Percentiles rank a stretch among this genome's conserved stretches.
These are phyloP conservation scores for Drosophila picticornis DNA, from an alignment of 2,888 invertebrate species.

Conservation along the genomic window DNA sequence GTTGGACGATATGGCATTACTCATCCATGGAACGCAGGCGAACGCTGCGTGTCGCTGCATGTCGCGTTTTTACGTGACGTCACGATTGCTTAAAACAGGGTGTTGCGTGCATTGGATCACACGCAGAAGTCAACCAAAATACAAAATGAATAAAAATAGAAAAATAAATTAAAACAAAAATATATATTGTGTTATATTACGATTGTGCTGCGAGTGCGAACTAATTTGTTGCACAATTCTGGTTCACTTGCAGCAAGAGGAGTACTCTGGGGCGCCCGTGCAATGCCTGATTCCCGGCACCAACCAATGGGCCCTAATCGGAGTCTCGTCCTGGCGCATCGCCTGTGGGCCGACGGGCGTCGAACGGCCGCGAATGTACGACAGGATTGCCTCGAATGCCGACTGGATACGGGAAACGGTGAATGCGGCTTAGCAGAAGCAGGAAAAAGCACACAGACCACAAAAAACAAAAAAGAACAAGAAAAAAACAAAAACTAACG, in stretches of 20 bases:
- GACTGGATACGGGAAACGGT: conserved; percentile 94
- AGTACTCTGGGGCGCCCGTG: conserved; percentile 94
- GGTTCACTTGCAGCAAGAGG: conserved; percentile 89
- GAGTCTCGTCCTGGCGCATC: conserved; percentile 94
- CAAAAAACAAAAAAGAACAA: background rate
- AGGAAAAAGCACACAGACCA: background rate
- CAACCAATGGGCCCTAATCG: conserved; percentile 91
- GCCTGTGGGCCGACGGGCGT: conserved; percentile 92
- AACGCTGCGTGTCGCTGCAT: conserved; percentile 64
- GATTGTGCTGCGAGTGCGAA: background rate
- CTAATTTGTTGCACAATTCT: background rate
- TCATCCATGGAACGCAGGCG: conserved; percentile 14
- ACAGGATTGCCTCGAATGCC: conserved; percentile 92
- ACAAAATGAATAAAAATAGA: background rate
- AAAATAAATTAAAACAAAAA: background rate
- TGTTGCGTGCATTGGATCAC: conserved; percentile 3
- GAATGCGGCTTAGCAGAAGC: conserved; percentile 82
- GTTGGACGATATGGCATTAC: conserved; percentile 22
- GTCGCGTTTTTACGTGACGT: conserved; percentile 65
- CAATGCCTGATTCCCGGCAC: conserved; percentile 91
- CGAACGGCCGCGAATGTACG: conserved; percentile 93
- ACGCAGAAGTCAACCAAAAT: background rate
- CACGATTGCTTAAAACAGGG: conserved; percentile 56
- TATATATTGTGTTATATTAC: no score
- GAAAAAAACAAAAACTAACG: conserved; percentile 25